A percentile compares a stretch with the other conserved stretches of the same genome.
These are phyloP conservation scores for Xylocampa areola DNA, from an alignment of 2,888 invertebrate genomes.

Conservation along the genomic window DNA sequence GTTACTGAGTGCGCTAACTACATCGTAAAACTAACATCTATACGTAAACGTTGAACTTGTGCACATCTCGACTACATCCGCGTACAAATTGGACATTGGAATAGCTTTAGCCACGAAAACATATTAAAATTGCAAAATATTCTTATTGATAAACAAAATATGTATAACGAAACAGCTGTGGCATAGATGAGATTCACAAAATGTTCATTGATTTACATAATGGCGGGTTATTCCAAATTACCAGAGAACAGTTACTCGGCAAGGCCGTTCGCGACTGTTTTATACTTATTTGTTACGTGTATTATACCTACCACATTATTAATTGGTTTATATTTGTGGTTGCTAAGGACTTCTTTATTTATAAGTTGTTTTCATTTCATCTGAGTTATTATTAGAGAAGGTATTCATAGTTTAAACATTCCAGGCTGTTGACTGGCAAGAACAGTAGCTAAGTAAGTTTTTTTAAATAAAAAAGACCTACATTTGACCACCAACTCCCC, in stretches of 20 bases:
- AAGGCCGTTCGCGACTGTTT: slow-evolving; percentile 68
- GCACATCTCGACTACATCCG: slow-evolving; percentile 48
- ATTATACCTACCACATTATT: slow-evolving; percentile 44
- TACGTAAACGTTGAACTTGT: slow-evolving; percentile 26
- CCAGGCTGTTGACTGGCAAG: background rate
- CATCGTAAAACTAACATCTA: slow-evolving; percentile 26
- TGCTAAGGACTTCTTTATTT: slow-evolving; percentile 46
- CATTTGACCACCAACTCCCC: no score
- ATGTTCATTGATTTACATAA: slow-evolving; percentile 68
- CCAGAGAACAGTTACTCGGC: slow-evolving; percentile 75
- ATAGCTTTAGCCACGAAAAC: slow-evolving; percentile 35
- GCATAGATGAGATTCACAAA: slow-evolving; percentile 60
- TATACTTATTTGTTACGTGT: slow-evolving; percentile 48
- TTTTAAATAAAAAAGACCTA: no score
- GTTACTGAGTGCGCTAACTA: slow-evolving; percentile 22
- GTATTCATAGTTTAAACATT: slow-evolving; percentile 2
- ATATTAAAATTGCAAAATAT: slow-evolving; percentile 55
- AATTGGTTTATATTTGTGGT: slow-evolving; percentile 44
- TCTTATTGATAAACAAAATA: slow-evolving; percentile 63
- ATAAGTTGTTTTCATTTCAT: slow-evolving; percentile 14
- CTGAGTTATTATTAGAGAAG: slow-evolving; percentile 19
- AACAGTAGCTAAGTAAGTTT: no score
- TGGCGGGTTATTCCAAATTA: slow-evolving; percentile 70
- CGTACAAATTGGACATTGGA: slow-evolving; percentile 47
- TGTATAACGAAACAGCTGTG: slow-evolving; percentile 67